Conservation (phyloP, 64 coral and sea anemone genomes). For the Anthopleura sola region DNA sequence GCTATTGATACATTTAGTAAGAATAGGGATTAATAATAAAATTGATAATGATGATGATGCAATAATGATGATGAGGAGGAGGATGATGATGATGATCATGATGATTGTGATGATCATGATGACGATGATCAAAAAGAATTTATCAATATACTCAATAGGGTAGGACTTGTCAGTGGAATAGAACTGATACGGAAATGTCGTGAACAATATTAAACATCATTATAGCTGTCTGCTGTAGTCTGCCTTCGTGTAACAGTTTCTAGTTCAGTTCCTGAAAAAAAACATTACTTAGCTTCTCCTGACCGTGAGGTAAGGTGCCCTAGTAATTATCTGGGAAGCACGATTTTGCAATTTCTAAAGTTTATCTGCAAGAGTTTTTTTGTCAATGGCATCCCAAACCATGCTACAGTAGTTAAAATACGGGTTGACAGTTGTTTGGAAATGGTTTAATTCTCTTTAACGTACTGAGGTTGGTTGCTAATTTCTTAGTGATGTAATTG, state of each 20-base stretch:
- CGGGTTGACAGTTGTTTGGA: constrained; percentile 6
- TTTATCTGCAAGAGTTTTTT: constrained; percentile 34
- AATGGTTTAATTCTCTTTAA: constrained; percentile 10
- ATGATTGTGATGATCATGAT: too few relatives aligned
- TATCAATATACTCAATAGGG: too few relatives aligned
- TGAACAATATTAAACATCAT: constrained; percentile 3
- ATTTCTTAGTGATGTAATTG: neutral
- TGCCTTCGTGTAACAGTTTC: neutral
- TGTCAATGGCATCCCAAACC: constrained; percentile 23
- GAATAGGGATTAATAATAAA: too few relatives aligned
- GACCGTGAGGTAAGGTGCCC: constrained; percentile 1
- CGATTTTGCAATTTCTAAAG: constrained; percentile 56
- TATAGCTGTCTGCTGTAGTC: neutral
- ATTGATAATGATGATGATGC: too few relatives aligned
- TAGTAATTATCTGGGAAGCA: constrained; percentile 26
- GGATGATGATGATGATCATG: too few relatives aligned
- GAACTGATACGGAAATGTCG: too few relatives aligned
- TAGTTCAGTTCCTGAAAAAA: constrained; percentile 1
- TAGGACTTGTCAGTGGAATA: too few relatives aligned
- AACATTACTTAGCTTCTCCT: neutral
- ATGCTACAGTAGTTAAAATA: constrained; percentile 37
- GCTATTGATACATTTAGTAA: too few relatives aligned
- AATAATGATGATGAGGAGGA: too few relatives aligned
- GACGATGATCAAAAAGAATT: too few relatives aligned
- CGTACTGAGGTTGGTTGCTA: neutral